Percentiles rank a stretch among this genome's conserved stretches.
phyloP scores from a whole-genome alignment of 2,113 vertebrate species.

The Pangasianodon hypophthalmus region DNA sequence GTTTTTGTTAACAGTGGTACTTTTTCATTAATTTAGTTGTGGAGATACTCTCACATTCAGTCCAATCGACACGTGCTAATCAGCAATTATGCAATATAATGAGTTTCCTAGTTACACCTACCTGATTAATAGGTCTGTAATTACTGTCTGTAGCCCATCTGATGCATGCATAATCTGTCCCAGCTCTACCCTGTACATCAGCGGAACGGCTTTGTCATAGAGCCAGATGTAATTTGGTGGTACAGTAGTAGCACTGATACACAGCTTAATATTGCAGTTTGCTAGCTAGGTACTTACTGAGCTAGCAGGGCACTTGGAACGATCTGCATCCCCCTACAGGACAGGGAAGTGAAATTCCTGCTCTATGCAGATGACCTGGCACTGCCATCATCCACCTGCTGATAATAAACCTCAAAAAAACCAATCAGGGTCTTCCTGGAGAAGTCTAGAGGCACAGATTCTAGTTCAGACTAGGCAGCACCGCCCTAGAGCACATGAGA shows the following conservation, averaged over 20 bases:
- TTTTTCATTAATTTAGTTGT: neutral
- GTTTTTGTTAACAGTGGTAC: neutral
- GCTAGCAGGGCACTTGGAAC: neutral
- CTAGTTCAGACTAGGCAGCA: neutral
- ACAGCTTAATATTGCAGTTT: neutral
- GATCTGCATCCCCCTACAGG: neutral
- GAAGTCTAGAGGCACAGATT: neutral
- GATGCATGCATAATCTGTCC: neutral
- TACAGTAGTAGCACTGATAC: neutral
- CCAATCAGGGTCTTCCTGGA: neutral
- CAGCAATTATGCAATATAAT: neutral
- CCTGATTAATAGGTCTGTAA: constrained; percentile 22
- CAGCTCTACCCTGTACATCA: neutral
- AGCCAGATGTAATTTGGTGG: neutral
- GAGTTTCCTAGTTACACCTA: constrained; percentile 5
- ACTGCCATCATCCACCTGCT: neutral
- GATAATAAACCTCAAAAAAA: neutral
- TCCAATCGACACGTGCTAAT: neutral
- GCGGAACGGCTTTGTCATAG: neutral
- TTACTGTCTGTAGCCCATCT: neutral
- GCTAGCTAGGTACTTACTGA: neutral
- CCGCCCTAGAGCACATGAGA: neutral
- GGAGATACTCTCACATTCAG: neutral
- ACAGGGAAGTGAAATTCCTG: neutral
- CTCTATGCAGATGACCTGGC: neutral